Percentiles rank a stretch among this genome's conserved stretches.
These are phyloP conservation scores for Hecatera dysodea DNA, from an alignment of 2,888 invertebrate genomes.

Conservation along the genomic window DNA sequence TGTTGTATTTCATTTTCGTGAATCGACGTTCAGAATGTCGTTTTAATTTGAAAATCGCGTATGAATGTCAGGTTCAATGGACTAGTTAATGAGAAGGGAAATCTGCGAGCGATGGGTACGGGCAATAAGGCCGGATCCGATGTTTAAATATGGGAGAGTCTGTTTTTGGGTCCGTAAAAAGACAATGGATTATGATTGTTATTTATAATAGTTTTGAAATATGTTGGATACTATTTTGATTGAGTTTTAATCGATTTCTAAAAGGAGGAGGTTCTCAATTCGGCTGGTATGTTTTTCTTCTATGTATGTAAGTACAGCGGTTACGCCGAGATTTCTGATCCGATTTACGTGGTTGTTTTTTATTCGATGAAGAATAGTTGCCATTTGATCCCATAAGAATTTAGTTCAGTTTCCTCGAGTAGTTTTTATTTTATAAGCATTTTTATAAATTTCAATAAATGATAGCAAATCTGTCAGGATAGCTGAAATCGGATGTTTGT, in stretches of 20 bases:
- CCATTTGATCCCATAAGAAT: too few relatives aligned
- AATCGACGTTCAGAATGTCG: slow-evolving; percentile 39
- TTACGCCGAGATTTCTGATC: too few relatives aligned
- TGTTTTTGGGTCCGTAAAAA: slow-evolving; percentile 31
- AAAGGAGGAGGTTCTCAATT: too few relatives aligned
- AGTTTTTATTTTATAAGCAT: too few relatives aligned
- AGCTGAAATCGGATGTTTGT: too few relatives aligned
- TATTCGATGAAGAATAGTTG: too few relatives aligned
- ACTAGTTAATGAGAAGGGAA: slow-evolving; percentile 43
- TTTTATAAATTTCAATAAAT: too few relatives aligned
- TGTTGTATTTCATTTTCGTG: slow-evolving; percentile 40
- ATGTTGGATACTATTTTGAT: neutral
- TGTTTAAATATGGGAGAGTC: slow-evolving; percentile 28
- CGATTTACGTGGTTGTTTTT: too few relatives aligned
- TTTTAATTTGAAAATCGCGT: slow-evolving; percentile 49
- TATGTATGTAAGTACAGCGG: too few relatives aligned
- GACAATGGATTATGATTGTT: slow-evolving; percentile 20
- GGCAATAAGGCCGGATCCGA: slow-evolving; percentile 18
- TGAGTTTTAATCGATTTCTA: neutral
- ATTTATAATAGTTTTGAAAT: slow-evolving; percentile 13
- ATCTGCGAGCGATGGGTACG: slow-evolving; percentile 40
- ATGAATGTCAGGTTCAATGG: slow-evolving; percentile 32
- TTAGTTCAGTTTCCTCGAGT: too few relatives aligned
- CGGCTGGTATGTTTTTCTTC: too few relatives aligned
- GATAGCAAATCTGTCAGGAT: too few relatives aligned